These are phyloP conservation scores for Echiichthys vipera DNA, from an alignment of 2,797 vertebrate genomes.

Conservation along the genomic window DNA sequence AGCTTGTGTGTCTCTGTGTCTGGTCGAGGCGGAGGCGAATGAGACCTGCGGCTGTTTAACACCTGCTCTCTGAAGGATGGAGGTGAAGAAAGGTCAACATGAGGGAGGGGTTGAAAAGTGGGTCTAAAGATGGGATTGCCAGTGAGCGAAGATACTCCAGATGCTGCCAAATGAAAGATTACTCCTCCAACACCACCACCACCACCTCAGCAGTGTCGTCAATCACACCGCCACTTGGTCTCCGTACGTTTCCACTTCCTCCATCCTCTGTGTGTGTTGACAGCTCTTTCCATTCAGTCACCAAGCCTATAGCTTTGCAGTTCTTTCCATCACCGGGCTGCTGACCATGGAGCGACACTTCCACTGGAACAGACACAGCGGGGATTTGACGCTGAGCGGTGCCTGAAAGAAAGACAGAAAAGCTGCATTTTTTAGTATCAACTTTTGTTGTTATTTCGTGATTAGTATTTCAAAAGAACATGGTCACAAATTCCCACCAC, in stretches of 20 bases:
- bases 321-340: constrained; percentile 67
- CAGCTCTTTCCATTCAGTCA: constrained; percentile 55
- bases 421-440: background rate
- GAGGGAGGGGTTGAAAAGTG: background rate
- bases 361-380: constrained; percentile 36
- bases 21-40: constrained; percentile 54
- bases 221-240: constrained; percentile 40
- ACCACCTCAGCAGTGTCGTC: constrained; percentile 18
- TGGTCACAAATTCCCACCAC: background rate
- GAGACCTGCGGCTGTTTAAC: constrained; percentile 56
- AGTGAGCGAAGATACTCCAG: constrained; percentile 25
- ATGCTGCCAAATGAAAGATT: constrained; percentile 35
- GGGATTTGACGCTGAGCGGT: constrained; percentile 6
- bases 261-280: constrained; percentile 56
- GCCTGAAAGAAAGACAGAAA: constrained; percentile 8
- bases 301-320: constrained; percentile 47
- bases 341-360: constrained; percentile 31
- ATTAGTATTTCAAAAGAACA: background rate
- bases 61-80: constrained; percentile 42
- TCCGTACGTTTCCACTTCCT: constrained; percentile 64
- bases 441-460: background rate
- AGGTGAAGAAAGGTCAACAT: constrained; percentile 21
- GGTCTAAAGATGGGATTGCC: background rate
- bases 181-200: constrained; percentile 17
- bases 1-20: constrained; percentile 51